These are phyloP conservation scores for Myotis brandtii DNA, from an alignment of 2,113 vertebrate genomes.

Conservation along the genomic window DNA sequence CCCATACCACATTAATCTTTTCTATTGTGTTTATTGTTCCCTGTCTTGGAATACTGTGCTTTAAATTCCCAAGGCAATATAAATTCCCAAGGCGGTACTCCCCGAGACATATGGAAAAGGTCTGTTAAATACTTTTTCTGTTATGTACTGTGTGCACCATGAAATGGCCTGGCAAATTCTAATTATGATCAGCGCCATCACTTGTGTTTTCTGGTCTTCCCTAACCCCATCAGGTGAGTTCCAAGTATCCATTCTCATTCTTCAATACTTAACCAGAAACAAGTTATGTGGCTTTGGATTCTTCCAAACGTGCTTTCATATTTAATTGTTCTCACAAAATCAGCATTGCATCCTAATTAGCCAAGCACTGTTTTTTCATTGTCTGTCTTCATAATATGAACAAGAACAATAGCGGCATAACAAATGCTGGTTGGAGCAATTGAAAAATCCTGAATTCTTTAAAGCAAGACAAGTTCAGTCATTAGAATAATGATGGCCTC, in stretches of 20 bases:
- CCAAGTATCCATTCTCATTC: not conserved
- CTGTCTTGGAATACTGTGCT: conserved; percentile 65
- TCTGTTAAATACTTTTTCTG: not conserved
- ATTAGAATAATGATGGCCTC: not conserved
- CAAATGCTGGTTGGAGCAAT: not conserved
- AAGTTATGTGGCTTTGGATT: not conserved
- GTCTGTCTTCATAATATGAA: not conserved
- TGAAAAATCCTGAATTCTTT: not conserved
- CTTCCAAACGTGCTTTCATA: not conserved
- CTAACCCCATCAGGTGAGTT: not conserved
- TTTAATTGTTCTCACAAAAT: not conserved
- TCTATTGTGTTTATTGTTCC: not conserved
- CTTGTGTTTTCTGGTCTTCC: not conserved
- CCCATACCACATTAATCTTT: not conserved
- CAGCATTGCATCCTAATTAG: not conserved
- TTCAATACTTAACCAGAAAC: conserved; percentile 6
- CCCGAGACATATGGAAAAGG: conserved; percentile 25
- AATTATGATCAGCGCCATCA: not conserved
- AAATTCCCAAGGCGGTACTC: conserved; percentile 39
- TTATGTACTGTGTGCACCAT: not conserved
- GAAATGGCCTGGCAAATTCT: not conserved
- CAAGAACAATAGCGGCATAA: not conserved
- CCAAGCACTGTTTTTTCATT: not conserved
- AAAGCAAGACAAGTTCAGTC: not conserved
- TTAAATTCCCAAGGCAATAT: conserved; percentile 41